A percentile compares a stretch with the other conserved stretches of the same genome.
Evolutionary conservation across 2,797 vertebrate species (phyloP).

Genomic region (Pangasius krempfi): DNA sequence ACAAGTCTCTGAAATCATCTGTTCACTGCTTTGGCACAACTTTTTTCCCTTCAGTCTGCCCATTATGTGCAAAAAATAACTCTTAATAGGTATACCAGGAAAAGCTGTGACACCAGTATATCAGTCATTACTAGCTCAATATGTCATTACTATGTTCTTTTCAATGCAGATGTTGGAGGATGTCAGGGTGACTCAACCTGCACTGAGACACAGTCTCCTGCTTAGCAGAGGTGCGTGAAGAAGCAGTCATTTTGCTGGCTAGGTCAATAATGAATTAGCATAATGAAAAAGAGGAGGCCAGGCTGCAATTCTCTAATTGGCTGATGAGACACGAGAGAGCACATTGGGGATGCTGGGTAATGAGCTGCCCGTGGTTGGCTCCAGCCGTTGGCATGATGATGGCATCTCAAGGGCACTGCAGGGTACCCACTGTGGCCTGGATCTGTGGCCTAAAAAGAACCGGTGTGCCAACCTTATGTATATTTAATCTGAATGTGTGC

Average conservation of each 20-base stretch:
- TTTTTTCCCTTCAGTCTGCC: neutral
- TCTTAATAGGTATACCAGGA: constrained; percentile 33
- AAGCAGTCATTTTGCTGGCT: constrained; percentile 32
- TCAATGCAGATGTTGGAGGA: constrained; percentile 37
- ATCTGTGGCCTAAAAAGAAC: constrained; percentile 46
- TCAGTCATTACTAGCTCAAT: constrained; percentile 40
- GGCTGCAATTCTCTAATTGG: constrained; percentile 53
- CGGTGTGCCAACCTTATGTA: neutral
- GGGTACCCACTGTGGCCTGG: constrained; percentile 15
- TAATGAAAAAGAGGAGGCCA: constrained; percentile 37
- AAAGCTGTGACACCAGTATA: neutral
- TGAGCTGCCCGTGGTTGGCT: constrained; percentile 24
- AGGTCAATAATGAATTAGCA: constrained; percentile 39
- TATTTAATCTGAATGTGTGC: constrained; percentile 39
- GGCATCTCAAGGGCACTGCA: constrained; percentile 39
- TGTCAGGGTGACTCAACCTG: constrained; percentile 39
- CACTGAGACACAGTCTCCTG: constrained; percentile 34
- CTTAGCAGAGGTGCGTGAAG: constrained; percentile 36
- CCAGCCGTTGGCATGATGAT: constrained; percentile 31
- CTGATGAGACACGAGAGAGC: constrained; percentile 34
- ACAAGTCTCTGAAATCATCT: neutral
- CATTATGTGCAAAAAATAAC: constrained; percentile 21
- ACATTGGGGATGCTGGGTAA: constrained; percentile 50
- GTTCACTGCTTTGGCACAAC: neutral
- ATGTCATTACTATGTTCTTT: constrained; percentile 26